phyloP scores from a whole-genome alignment of 2,888 invertebrate genomes.

The Aradus depressus region DNA sequence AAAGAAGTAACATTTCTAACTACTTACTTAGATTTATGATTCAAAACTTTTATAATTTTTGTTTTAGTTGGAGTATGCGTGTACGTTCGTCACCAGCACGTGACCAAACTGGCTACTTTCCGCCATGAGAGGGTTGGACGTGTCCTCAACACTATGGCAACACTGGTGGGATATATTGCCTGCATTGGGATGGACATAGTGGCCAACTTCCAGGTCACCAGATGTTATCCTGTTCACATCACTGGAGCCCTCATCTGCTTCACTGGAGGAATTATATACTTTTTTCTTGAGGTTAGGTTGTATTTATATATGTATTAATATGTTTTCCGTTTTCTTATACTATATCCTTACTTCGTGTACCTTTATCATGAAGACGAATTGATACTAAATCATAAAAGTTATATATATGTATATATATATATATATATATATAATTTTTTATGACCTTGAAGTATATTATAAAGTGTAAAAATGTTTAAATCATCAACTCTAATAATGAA shows the following conservation, averaged over 20 bases:
- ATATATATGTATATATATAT: too few species aligned
- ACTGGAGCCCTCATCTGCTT: slow-evolving; percentile 60
- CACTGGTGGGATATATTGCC: slow-evolving; percentile 48
- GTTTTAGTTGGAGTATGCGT: slow-evolving; percentile 52
- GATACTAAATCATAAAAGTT: too few species aligned
- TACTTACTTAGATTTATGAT: background rate
- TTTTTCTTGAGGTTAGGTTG: slow-evolving; percentile 69
- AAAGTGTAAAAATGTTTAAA: too few species aligned
- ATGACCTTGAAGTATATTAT: too few species aligned
- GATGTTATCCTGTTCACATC: slow-evolving; percentile 52
- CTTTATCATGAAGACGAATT: too few species aligned
- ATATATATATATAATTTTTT: too few species aligned
- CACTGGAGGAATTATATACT: slow-evolving; percentile 64
- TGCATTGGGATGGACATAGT: slow-evolving; percentile 56
- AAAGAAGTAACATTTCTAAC: background rate
- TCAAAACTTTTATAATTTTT: slow-evolving; percentile 14
- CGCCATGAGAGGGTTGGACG: slow-evolving; percentile 38
- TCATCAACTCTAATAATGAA: too few species aligned
- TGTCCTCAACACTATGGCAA: slow-evolving; percentile 40
- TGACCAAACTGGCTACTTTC: slow-evolving; percentile 36
- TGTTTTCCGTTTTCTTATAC: too few species aligned
- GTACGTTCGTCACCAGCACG: slow-evolving; percentile 57
- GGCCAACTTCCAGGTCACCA: slow-evolving; percentile 62
- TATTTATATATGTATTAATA: too few species aligned
- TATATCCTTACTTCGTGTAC: too few species aligned